Evolutionary conservation across 1,140 invertebrate species (phyloP).

Genomic region (Bombus fervidus): DNA sequence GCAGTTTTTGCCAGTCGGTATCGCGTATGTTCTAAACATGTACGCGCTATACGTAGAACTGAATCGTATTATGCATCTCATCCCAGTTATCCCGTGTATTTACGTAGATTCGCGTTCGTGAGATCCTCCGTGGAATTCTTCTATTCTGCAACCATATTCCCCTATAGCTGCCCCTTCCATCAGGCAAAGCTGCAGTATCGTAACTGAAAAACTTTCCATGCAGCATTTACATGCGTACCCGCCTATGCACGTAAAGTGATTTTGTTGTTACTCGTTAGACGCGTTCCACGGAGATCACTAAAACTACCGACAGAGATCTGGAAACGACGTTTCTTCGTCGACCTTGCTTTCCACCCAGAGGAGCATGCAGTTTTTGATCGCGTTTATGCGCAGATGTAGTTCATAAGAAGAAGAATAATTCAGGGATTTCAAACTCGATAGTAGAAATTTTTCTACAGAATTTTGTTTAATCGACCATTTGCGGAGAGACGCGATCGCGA

Average conservation of each 20-base stretch:
- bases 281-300: not conserved
- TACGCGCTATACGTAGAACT: not conserved
- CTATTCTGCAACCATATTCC: not conserved
- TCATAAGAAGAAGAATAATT: not conserved
- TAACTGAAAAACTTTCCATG: constrained; percentile 34
- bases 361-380: not conserved
- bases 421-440: too few relatives aligned
- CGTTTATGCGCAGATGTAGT: not conserved
- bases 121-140: constrained; percentile 31
- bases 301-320: not conserved
- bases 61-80: constrained; percentile 31
- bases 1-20: not conserved
- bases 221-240: not conserved
- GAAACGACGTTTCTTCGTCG: not conserved
- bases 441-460: not conserved
- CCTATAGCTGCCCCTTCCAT: not conserved
- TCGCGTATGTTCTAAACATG: not conserved
- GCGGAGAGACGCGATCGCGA: too few relatives aligned
- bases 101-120: constrained; percentile 33
- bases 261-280: constrained; percentile 26
- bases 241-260: constrained; percentile 3
- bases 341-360: too few relatives aligned
- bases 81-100: constrained; percentile 37
- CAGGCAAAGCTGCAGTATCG: constrained; percentile 6
- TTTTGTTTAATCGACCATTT: too few relatives aligned